phyloP scores from a whole-genome alignment of 2,113 vertebrate genomes.

The Sebastes fasciatus region DNA sequence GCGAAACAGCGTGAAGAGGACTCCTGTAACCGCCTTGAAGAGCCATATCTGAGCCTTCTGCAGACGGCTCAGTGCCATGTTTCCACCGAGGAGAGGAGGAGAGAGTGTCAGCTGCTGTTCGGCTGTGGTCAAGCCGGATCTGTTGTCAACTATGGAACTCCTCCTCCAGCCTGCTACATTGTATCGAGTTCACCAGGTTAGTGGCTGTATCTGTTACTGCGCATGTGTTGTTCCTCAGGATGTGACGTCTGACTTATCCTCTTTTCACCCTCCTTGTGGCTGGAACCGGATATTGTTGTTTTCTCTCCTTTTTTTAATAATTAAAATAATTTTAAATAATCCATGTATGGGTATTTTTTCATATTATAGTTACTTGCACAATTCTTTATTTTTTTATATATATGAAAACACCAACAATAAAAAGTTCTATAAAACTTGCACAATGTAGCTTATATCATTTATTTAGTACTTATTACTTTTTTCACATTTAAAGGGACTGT shows the following conservation, averaged over 20 bases:
- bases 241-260: no score
- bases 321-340: not conserved
- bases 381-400: not conserved
- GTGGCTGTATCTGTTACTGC: no score
- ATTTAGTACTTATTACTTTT: not conserved
- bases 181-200: not conserved
- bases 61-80: constrained; percentile 74
- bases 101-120: not conserved
- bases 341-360: not conserved
- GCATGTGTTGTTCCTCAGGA: no score
- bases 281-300: not conserved
- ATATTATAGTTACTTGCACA: no score
- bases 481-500: no score
- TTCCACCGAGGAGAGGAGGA: not conserved
- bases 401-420: not conserved
- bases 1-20: constrained; percentile 63
- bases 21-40: constrained; percentile 46
- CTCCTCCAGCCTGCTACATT: not conserved
- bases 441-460: not conserved
- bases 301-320: not conserved
- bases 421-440: not conserved
- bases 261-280: no score
- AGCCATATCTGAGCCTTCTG: constrained; percentile 67
- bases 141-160: not conserved
- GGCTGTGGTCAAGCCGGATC: not conserved